Percentiles rank a stretch among this genome's conserved stretches.
These are phyloP conservation scores for Lamellibrachia luymesi DNA, from an alignment of 1,140 invertebrate species.

Conservation along the genomic window DNA sequence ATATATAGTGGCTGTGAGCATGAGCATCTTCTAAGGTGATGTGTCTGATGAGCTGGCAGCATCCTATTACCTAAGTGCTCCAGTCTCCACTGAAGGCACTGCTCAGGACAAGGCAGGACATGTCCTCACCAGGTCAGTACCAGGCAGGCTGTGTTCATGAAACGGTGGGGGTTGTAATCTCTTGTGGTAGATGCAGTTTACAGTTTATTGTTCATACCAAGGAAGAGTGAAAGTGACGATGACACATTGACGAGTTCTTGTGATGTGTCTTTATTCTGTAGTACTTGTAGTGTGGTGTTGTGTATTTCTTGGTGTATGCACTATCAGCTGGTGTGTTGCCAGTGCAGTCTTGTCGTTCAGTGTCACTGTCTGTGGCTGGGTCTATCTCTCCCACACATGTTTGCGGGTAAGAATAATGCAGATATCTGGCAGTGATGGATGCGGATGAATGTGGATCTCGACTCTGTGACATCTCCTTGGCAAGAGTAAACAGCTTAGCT, in stretches of 20 bases:
- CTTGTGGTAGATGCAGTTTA: background rate
- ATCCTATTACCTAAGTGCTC: conserved; percentile 4
- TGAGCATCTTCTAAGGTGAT: background rate
- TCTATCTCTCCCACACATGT: background rate
- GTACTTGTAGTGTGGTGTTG: background rate
- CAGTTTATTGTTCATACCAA: background rate
- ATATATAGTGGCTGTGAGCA: background rate
- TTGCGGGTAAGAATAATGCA: background rate
- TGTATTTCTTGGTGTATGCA: too few species aligned
- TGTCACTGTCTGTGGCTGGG: background rate
- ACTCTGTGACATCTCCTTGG: background rate
- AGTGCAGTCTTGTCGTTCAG: background rate
- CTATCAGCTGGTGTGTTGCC: too few species aligned
- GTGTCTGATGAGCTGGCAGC: conserved; percentile 2
- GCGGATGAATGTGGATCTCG: background rate
- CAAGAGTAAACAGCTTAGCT: background rate
- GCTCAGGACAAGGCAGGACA: background rate
- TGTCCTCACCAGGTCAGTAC: background rate
- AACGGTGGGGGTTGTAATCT: background rate
- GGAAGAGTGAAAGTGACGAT: background rate
- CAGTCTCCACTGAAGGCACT: background rate
- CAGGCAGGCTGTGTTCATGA: background rate
- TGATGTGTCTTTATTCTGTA: background rate
- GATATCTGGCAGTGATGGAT: background rate
- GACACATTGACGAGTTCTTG: background rate